Percentiles rank a stretch among this genome's conserved stretches.
Evolutionary conservation across 2,113 vertebrate species (phyloP).

Genomic region (Varanus komodoensis): DNA sequence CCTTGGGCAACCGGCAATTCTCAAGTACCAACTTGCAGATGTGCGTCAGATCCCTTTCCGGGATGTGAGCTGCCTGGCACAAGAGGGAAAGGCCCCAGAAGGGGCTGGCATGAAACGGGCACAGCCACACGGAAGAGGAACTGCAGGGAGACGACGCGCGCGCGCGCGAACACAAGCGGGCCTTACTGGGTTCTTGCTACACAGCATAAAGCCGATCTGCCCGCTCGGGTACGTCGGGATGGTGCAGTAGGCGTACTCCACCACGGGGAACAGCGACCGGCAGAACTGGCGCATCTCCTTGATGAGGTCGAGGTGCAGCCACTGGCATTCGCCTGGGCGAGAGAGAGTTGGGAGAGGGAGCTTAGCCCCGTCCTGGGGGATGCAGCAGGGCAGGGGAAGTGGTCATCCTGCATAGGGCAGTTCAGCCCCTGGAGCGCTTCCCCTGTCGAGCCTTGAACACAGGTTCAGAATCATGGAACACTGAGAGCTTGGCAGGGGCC

Average conservation of each 20-base stretch:
- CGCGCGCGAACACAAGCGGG: background rate
- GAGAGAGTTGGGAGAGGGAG: background rate
- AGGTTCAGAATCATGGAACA: background rate
- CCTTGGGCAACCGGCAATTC: no score
- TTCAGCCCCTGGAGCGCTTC: background rate
- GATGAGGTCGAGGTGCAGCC: constrained; percentile 97
- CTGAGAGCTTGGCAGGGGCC: background rate
- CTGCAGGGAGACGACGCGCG: background rate
- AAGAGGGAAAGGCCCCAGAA: no score
- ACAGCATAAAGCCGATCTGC: constrained; percentile 99
- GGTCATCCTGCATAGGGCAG: background rate
- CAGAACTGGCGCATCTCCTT: constrained; percentile 98
- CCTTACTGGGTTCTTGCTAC: constrained; percentile 95
- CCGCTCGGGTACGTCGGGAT: constrained; percentile 98
- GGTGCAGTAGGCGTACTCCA: constrained; percentile 94
- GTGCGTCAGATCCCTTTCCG: no score
- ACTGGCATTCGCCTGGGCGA: constrained; percentile 92
- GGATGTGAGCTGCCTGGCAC: no score
- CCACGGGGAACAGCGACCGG: constrained; percentile 94
- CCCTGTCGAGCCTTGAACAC: background rate
- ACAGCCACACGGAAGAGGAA: background rate
- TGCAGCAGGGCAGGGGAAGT: background rate
- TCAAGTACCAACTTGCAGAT: no score
- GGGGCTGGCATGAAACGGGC: no score
- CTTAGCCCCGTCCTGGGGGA: background rate